These are phyloP conservation scores for Hirudinaria manillensis DNA, from an alignment of 2,888 invertebrate species.

Conservation along the genomic window DNA sequence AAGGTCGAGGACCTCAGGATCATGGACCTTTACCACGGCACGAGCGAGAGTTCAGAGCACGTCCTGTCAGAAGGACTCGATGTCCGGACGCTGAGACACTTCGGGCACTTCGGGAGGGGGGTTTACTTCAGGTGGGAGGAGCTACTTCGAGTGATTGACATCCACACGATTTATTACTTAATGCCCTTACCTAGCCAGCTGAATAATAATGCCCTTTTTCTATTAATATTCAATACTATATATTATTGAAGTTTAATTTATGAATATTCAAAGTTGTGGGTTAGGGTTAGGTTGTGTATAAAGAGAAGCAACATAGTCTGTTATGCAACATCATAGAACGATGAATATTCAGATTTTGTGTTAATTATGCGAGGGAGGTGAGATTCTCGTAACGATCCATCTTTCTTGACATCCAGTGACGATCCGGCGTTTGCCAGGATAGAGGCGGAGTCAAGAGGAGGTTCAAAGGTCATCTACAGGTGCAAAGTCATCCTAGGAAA, in stretches of 20 bases:
- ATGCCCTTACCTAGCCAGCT: no score
- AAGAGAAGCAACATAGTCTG: no score
- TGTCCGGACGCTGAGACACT: not conserved
- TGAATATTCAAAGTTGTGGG: no score
- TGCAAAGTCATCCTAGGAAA: not conserved
- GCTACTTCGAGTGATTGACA: not conserved
- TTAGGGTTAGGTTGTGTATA: no score
- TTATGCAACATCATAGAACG: no score
- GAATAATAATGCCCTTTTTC: no score
- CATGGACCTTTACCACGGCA: not conserved
- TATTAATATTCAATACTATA: no score
- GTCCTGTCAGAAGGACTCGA: not conserved
- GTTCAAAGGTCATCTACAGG: slow-evolving; percentile 6
- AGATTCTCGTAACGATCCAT: no score
- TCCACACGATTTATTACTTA: no score
- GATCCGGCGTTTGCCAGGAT: slow-evolving; percentile 1
- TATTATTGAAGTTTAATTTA: no score
- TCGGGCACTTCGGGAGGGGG: slow-evolving; percentile 3
- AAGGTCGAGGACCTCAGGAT: not conserved
- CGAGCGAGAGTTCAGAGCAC: not conserved
- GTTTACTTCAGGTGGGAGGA: not conserved
- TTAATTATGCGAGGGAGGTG: no score
- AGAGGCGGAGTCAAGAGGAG: not conserved
- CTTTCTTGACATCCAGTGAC: not conserved
- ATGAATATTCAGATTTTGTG: no score